These are phyloP conservation scores for Paratilapia polleni DNA, from an alignment of 2,113 vertebrate genomes.

Conservation along the genomic window DNA sequence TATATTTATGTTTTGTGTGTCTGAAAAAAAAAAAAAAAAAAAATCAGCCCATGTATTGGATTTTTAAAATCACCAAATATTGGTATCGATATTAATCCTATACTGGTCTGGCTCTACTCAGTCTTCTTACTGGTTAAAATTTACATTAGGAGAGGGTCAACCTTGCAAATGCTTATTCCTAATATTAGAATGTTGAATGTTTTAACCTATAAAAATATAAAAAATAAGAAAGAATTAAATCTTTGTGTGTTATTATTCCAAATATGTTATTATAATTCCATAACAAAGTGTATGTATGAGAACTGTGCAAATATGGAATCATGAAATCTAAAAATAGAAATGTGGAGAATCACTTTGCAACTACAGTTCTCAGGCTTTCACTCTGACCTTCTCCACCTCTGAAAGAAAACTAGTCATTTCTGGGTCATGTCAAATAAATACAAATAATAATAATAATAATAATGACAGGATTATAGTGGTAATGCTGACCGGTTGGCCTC, in stretches of 20 bases:
- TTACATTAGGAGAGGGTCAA: accelerated
- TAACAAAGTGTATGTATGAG: accelerated
- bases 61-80: no score
- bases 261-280: neutral
- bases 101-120: neutral
- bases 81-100: neutral
- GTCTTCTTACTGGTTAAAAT: neutral
- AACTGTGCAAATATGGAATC: neutral
- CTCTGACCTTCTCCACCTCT: neutral
- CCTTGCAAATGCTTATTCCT: neutral
- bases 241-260: neutral
- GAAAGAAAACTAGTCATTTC: neutral
- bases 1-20: no score
- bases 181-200: neutral
- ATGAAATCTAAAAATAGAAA: no score
- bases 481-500: slow-evolving; percentile 88
- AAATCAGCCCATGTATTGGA: no score
- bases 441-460: neutral
- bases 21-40: no score
- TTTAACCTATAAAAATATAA: neutral
- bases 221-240: neutral
- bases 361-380: neutral
- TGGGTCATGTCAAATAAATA: neutral
- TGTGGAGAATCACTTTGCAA: neutral
- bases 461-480: neutral